Base-by-base conservation (phyloP, 2,113 vertebrate genomes). In the Lepidothrix coronata region DNA sequence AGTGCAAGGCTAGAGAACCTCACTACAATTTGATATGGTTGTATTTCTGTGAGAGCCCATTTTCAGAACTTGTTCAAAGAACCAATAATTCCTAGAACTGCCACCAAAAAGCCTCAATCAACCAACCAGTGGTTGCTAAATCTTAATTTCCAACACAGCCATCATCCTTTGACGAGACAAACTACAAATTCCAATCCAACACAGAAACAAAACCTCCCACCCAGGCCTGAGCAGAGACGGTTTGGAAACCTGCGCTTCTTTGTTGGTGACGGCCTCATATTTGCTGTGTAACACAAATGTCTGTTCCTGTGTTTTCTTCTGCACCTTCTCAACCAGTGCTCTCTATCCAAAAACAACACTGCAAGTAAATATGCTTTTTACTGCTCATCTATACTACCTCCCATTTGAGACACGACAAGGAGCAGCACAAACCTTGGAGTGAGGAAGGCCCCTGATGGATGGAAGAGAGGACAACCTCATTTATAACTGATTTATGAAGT, bases 141-240 rank as follows among this genome's bases (percentile, higher is more conserved):
- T 39, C 59, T 2, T 89, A 2, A 43, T 76, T 83, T 66, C n/a
- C 41, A 89, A 25, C 44, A 19, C 28, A 58, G 37, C 16, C 41
- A 25, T 48, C 23, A 5, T 30, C 68, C 78, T 80, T 41, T 35
- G 39, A 67, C 24, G 28, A 46, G 78, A 61, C 41, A 70, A 71
- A 27, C 24, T 48, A 24, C 4, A 2, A 37, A 43, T 80, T 72
- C 24, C 30, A 49, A 65, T 22, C 5, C 0, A 8, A 55, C 41
- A 18, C 9, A 70, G 46, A 65, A 91, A 39, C 15, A n/a, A 33
- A 54, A 22, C 23, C 22, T 86, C 58, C 27, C 11, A 22, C 14
- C 3, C 0, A 0, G 11, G 19, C 24, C 43, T 62, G 27, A 52
- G 46, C n/a, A 35, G 24, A 63, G 25, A 37, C 11, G 4, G 48